Percentiles rank a stretch among this genome's conserved stretches.
These are phyloP conservation scores for Nothoprocta perdicaria DNA, from an alignment of 2,113 vertebrate species.

Conservation along the genomic window DNA sequence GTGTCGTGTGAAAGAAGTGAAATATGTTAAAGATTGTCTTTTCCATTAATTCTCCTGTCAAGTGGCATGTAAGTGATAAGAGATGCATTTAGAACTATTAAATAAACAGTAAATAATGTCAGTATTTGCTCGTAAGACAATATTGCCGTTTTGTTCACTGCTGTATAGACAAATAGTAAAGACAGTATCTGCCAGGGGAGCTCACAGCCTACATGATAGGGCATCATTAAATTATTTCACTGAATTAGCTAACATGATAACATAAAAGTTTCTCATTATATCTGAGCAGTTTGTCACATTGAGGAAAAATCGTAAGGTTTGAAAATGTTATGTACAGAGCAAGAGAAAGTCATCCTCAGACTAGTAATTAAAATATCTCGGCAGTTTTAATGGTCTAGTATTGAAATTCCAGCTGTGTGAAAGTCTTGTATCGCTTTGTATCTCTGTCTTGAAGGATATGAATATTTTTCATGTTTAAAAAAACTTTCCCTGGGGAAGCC, in stretches of 20 bases:
- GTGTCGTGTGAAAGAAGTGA: not conserved
- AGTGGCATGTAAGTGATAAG: not conserved
- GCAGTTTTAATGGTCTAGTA: not conserved
- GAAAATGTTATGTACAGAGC: not conserved
- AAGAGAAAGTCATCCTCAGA: not conserved
- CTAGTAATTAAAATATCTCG: slow-evolving; percentile 20
- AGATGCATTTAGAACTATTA: not conserved
- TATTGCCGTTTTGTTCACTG: not conserved
- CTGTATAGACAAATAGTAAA: not conserved
- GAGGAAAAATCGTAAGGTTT: not conserved
- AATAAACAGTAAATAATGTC: not conserved
- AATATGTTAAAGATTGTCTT: too few relatives aligned
- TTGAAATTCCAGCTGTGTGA: slow-evolving; percentile 16
- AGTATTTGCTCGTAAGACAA: not conserved
- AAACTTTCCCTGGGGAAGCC: slow-evolving; percentile 10
- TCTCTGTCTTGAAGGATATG: not conserved
- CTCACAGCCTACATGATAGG: not conserved
- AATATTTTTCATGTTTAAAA: not conserved
- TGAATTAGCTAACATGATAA: not conserved
- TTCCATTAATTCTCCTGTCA: not conserved
- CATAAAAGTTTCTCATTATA: not conserved
- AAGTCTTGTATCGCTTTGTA: not conserved
- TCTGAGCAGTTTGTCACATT: not conserved
- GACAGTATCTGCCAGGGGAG: not conserved
- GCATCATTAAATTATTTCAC: not conserved